phyloP scores from a whole-genome alignment of 1,140 invertebrate species.

The Augochlora pura region DNA sequence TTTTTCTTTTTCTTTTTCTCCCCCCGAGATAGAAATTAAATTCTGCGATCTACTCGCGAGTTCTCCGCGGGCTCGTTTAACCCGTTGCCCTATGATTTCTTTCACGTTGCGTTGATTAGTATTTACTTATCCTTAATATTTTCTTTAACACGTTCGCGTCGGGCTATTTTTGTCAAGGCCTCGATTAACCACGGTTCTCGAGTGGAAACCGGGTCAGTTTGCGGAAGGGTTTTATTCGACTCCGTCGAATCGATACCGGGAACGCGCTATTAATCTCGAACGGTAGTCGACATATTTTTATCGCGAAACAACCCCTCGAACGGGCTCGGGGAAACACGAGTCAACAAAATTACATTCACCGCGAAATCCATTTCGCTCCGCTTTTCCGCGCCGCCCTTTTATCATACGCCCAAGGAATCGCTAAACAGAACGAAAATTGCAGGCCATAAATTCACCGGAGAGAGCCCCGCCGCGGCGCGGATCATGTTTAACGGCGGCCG shows the following conservation, averaged over 20 bases:
- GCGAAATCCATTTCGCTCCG: background rate
- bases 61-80: too few species aligned
- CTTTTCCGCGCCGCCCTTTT: background rate
- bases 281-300: background rate
- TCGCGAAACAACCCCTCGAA: conserved; percentile 2
- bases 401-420: background rate
- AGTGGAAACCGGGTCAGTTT: conserved; percentile 22
- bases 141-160: too few species aligned
- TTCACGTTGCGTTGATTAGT: too few species aligned
- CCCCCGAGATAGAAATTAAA: too few species aligned
- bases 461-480: background rate
- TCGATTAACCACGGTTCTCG: background rate
- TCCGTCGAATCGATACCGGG: conserved; percentile 8
- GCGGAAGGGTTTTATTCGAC: conserved; percentile 12
- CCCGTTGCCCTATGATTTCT: too few species aligned
- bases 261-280: conserved; percentile 16
- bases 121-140: too few species aligned
- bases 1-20: too few species aligned
- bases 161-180: conserved; percentile 27
- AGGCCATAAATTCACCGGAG: background rate
- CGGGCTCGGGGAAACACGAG: background rate
- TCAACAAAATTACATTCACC: background rate
- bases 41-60: too few species aligned
- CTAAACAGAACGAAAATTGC: conserved; percentile 1
- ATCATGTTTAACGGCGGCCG: background rate